These are phyloP conservation scores for Apis cerana DNA, from an alignment of 1,140 invertebrate genomes.

Conservation along the genomic window DNA sequence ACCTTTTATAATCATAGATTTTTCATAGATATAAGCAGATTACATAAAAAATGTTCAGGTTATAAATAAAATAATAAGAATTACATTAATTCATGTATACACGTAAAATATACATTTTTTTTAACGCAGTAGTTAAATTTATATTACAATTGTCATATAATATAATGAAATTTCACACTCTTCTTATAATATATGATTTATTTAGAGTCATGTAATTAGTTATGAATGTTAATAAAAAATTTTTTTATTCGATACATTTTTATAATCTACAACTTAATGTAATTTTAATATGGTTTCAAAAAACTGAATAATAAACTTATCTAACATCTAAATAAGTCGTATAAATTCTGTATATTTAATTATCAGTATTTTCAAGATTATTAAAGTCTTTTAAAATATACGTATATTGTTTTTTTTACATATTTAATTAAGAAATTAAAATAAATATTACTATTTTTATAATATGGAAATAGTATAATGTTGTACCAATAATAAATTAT, in stretches of 20 bases:
- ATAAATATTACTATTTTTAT: not conserved
- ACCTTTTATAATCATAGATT: not conserved
- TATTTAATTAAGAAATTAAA: not conserved
- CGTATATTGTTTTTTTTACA: not conserved
- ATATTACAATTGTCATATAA: not conserved
- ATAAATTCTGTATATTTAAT: not conserved
- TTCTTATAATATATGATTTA: not conserved
- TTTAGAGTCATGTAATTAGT: not conserved
- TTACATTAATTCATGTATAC: not conserved
- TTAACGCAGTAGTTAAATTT: not conserved
- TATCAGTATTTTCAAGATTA: not conserved
- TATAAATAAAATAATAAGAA: not conserved
- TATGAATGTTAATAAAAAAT: not conserved
- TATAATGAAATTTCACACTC: not conserved
- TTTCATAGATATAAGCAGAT: not conserved
- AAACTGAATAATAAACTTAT: not conserved
- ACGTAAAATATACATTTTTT: not conserved
- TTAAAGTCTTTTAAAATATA: not conserved
- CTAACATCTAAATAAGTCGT: not conserved
- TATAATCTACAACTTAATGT: not conserved
- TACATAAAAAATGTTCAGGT: not conserved
- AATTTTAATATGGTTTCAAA: not conserved
- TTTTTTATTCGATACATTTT: not conserved
- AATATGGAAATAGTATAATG: slow-evolving; percentile 10
- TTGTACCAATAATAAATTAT: slow-evolving; percentile 17